phyloP scores from a whole-genome alignment of 2,113 vertebrate genomes.

The Eretmochelys imbricata region DNA sequence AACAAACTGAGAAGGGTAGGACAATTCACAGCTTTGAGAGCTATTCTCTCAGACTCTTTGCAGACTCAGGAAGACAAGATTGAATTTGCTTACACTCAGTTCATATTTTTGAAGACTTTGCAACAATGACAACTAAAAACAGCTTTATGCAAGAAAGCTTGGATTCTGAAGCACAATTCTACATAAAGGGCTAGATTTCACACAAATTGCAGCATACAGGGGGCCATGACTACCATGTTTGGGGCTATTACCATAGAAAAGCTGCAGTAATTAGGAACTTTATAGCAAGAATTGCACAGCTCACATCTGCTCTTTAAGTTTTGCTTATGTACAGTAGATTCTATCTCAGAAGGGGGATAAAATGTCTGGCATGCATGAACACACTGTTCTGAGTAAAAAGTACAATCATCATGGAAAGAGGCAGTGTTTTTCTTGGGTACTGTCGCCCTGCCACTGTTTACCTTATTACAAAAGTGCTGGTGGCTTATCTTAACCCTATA shows the following conservation, averaged over 20 bases:
- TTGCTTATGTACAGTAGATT: not conserved
- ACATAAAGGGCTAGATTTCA: not conserved
- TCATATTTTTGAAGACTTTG: not conserved
- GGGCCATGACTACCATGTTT: not conserved
- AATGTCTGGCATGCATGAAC: conserved; percentile 47
- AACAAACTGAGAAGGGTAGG: not conserved
- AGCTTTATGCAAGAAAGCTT: not conserved
- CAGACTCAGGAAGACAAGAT: not conserved
- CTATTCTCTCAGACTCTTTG: not conserved
- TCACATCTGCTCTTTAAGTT: conserved; percentile 17
- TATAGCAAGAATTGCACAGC: not conserved
- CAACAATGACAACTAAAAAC: not conserved
- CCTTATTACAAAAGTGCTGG: conserved; percentile 38
- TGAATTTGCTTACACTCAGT: not conserved
- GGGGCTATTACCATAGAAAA: not conserved
- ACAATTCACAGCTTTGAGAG: not conserved
- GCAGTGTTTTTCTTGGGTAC: conserved; percentile 37
- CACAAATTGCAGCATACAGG: not conserved
- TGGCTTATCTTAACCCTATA: conserved; percentile 49
- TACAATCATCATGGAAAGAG: conserved; percentile 57
- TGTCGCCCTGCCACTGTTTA: not conserved
- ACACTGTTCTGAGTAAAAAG: not conserved
- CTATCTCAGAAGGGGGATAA: conserved; percentile 56
- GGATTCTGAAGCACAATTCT: not conserved
- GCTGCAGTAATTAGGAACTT: not conserved